A percentile compares a stretch with the other conserved stretches of the same genome.
phyloP scores from a whole-genome alignment of 2,797 vertebrate genomes.

The Labeo calbasu region DNA sequence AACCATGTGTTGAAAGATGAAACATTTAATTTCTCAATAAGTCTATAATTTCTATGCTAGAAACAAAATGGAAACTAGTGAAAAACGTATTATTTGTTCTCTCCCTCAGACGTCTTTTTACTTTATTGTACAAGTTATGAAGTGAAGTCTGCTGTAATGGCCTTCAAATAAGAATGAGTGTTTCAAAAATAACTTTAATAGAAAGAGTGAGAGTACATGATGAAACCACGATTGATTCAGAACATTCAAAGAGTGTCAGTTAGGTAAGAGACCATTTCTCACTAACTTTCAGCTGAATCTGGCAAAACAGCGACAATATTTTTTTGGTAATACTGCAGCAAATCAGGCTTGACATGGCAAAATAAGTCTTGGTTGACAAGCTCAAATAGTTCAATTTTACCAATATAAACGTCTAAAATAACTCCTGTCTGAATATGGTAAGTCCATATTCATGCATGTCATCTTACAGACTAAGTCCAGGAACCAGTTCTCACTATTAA shows the following conservation, averaged over 20 bases:
- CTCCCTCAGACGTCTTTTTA: background rate
- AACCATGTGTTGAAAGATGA: background rate
- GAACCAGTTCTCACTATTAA: background rate
- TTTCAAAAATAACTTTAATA: background rate
- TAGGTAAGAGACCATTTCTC: background rate
- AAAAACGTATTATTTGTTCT: slow-evolving; percentile 7
- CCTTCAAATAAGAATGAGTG: slow-evolving; percentile 29
- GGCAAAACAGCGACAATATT: background rate
- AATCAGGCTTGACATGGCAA: background rate
- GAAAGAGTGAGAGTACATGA: background rate
- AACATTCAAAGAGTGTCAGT: background rate
- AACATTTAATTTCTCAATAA: background rate
- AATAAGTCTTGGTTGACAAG: background rate
- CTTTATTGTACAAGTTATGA: slow-evolving; percentile 10
- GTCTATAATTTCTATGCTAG: background rate
- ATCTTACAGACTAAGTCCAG: background rate
- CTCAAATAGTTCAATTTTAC: background rate
- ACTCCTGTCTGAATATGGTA: background rate
- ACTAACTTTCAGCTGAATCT: background rate
- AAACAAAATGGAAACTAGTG: background rate
- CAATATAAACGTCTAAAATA: background rate
- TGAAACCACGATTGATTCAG: background rate
- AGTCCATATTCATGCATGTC: background rate
- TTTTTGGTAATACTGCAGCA: background rate
- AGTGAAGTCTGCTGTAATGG: background rate